phyloP scores from a whole-genome alignment of 2,888 invertebrate species.

The Coelinius sp. region DNA sequence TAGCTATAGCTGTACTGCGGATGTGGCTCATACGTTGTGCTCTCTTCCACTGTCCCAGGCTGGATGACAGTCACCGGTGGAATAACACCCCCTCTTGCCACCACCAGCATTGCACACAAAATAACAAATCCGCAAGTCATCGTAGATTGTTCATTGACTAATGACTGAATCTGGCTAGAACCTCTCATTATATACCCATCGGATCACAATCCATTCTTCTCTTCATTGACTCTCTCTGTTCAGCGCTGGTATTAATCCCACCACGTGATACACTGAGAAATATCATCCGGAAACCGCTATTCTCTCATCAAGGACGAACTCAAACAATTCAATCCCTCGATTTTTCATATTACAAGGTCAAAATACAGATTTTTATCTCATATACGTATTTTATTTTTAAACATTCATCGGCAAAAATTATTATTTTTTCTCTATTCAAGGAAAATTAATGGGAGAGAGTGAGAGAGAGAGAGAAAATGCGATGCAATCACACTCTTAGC shows the following conservation, averaged over 20 bases:
- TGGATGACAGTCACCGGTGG: conserved; percentile 57
- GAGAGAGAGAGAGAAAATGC: conserved; percentile 32
- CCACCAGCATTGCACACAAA: conserved; percentile 55
- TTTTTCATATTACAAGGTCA: neutral
- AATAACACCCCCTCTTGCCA: conserved; percentile 57
- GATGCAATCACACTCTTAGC: conserved; percentile 43
- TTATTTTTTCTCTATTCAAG: neutral
- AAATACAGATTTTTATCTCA: conserved; percentile 10
- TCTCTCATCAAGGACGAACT: conserved; percentile 26
- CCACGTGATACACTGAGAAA: conserved; percentile 32
- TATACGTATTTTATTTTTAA: conserved; percentile 4
- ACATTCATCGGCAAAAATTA: neutral
- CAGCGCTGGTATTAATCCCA: conserved; percentile 45
- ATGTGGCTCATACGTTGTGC: conserved; percentile 61
- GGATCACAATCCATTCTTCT: conserved; percentile 50
- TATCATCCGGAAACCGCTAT: conserved; percentile 30
- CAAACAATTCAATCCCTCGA: conserved; percentile 32
- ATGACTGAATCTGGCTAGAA: conserved; percentile 46
- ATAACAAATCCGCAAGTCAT: conserved; percentile 59
- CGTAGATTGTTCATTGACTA: conserved; percentile 38
- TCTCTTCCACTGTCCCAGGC: conserved; percentile 50
- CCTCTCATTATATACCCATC: conserved; percentile 52
- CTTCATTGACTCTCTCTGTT: conserved; percentile 36
- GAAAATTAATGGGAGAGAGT: neutral
- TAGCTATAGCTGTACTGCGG: conserved; percentile 66